phyloP scores from a whole-genome alignment of 2,113 vertebrate species.

The Cyprinodon tularosa region DNA sequence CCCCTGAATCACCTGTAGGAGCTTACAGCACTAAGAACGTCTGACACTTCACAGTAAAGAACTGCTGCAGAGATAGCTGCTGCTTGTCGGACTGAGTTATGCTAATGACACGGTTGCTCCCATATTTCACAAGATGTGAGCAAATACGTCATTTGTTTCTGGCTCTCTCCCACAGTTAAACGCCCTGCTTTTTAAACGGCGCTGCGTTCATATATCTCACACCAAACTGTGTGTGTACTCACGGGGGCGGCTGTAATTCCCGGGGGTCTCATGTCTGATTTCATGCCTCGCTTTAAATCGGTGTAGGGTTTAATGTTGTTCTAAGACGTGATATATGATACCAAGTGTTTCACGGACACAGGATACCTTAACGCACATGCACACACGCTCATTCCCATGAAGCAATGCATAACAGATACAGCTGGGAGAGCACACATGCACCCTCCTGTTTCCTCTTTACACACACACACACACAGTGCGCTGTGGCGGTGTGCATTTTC shows the following conservation, averaged over 20 bases:
- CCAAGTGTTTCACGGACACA: constrained; percentile 52
- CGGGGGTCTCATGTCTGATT: constrained; percentile 61
- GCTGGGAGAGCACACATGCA: constrained; percentile 32
- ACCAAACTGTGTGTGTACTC: constrained; percentile 55
- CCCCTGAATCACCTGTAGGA: not conserved
- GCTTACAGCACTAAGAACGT: constrained; percentile 7
- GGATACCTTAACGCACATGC: constrained; percentile 44
- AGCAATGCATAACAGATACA: constrained; percentile 43
- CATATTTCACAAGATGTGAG: constrained; percentile 56
- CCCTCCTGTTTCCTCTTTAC: constrained; percentile 31
- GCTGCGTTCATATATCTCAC: constrained; percentile 58
- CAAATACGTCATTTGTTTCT: constrained; percentile 52
- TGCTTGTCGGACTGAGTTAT: constrained; percentile 35
- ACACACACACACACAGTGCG: not conserved
- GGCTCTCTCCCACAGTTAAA: constrained; percentile 52
- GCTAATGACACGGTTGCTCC: constrained; percentile 21
- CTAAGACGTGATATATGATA: constrained; percentile 62
- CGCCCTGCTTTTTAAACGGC: constrained; percentile 48
- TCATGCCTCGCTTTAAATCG: constrained; percentile 56
- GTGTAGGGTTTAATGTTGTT: constrained; percentile 67
- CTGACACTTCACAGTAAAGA: not conserved
- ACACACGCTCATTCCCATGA: constrained; percentile 42
- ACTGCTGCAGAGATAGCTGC: constrained; percentile 46
- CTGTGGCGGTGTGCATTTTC: not conserved
- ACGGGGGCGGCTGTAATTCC: constrained; percentile 47